A percentile compares a stretch with the other conserved stretches of the same genome.
phyloP scores from a whole-genome alignment of 2,888 invertebrate genomes.

The Melolontha melolontha region DNA sequence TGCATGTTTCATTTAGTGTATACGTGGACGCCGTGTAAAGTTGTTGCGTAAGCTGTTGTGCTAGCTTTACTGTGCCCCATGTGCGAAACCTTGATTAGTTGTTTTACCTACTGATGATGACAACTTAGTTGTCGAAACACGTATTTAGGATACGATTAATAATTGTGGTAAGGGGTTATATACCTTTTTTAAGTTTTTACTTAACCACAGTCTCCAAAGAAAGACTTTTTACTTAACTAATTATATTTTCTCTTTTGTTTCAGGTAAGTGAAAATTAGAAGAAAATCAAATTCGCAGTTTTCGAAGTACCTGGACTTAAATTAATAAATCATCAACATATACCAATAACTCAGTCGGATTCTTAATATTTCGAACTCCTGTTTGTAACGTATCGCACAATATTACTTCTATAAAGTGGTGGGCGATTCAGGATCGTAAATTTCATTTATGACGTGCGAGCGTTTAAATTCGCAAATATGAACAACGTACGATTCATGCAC shows the following conservation, averaged over 20 bases:
- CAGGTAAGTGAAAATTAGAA: conserved; percentile 29
- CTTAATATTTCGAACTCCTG: neutral
- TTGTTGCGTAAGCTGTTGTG: no score
- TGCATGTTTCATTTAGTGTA: no score
- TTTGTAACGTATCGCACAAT: neutral
- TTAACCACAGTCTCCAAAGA: no score
- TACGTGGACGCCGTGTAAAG: no score
- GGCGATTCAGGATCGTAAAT: conserved; percentile 13
- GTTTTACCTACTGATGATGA: no score
- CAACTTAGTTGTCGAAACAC: no score
- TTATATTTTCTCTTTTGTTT: conserved; percentile 29
- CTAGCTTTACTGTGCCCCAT: no score
- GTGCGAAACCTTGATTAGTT: no score
- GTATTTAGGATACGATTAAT: no score
- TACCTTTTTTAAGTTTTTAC: no score
- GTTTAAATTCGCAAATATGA: conserved; percentile 12
- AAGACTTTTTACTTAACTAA: no score
- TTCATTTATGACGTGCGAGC: conserved; percentile 24
- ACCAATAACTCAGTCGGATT: conserved; percentile 8
- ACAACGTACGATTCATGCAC: neutral
- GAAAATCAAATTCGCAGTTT: neutral
- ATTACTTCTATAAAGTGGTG: neutral
- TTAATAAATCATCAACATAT: neutral
- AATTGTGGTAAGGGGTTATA: no score
- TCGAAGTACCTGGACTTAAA: neutral